A percentile compares a stretch with the other conserved stretches of the same genome.
phyloP scores from a whole-genome alignment of 2,113 vertebrate genomes.

The Monopterus albus region DNA sequence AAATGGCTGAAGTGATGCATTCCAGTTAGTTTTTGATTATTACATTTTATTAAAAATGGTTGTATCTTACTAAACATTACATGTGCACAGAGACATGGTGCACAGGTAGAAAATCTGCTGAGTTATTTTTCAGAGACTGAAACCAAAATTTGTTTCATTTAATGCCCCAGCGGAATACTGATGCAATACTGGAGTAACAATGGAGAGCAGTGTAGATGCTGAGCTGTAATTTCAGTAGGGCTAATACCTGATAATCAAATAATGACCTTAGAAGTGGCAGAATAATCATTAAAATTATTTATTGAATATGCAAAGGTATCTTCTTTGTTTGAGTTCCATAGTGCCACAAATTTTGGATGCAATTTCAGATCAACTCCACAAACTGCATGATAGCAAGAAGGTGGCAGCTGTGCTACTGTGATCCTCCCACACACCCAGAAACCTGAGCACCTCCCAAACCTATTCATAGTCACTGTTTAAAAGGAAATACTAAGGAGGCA shows the following conservation, averaged over 20 bases:
- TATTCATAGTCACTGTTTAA: not conserved
- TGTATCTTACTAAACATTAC: not conserved
- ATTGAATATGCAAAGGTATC: not conserved
- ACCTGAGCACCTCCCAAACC: not conserved
- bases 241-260: slow-evolving; percentile 7
- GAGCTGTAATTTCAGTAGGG: not conserved
- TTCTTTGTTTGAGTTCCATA: not conserved
- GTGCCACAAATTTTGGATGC: not conserved
- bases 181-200: slow-evolving; percentile 43
- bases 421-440: not conserved
- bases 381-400: too few relatives aligned
- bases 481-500: not conserved
- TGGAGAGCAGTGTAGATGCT: slow-evolving; percentile 6
- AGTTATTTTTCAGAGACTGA: slow-evolving; percentile 16
- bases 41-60: not conserved
- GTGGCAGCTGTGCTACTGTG: not conserved
- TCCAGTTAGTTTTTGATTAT: not conserved
- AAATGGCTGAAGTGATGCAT: not conserved
- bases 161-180: slow-evolving; percentile 16
- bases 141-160: slow-evolving; percentile 21
- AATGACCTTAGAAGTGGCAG: not conserved
- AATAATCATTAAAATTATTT: not conserved
- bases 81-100: not conserved
- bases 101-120: not conserved
- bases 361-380: not conserved